Base-by-base conservation (phyloP, 2,888 invertebrate genomes). In the Pterostichus niger region DNA sequence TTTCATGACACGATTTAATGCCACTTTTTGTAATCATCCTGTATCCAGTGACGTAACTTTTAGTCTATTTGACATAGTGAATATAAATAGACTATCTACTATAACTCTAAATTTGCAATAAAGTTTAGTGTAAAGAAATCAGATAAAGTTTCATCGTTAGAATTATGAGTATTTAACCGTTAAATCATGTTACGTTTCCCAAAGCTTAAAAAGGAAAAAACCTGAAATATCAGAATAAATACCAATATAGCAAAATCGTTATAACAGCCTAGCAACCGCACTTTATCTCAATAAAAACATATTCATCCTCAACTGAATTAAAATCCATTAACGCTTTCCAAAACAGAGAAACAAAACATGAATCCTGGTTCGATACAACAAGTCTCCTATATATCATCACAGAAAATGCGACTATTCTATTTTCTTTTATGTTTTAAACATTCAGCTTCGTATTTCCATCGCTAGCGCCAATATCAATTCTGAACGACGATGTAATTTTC, bases 231-330 rank as follows among this genome's bases (percentile, higher is more conserved):
- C 11, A 31, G 31, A 61, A 33, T 61, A n/a, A 61, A 61, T 2
- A 11, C 33, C 31, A 1, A 24, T 5, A 31, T 9, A 33, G 61
- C n/a, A 61, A 61, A 61, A 61, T 61, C 61, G 61, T 61, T 40
- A 35, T 40, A 68, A 68, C n/a, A 15, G 64, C 13, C 64, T 13
- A 68, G 64, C 9, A 68, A 68, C 64, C 35, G 64, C 64, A 68
- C 64, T 68, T 13, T 68, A 68, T 71, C 44, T 71, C 68, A 40
- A 44, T 71, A 44, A 71, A 56, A 71, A 40, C 44, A 44, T 71
- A 71, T 71, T 71, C 68, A 71, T 44, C 17, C 15, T 71, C 68
- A 6, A 17, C 68, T 71, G 68, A 71, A 71, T 71, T 71, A 44
- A 71, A 71, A 44, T 17, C 68, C 68, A 71, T 71, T 71, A 71